phyloP scores from a whole-genome alignment of 2,888 invertebrate genomes.

The Teleogryllus oceanicus region DNA sequence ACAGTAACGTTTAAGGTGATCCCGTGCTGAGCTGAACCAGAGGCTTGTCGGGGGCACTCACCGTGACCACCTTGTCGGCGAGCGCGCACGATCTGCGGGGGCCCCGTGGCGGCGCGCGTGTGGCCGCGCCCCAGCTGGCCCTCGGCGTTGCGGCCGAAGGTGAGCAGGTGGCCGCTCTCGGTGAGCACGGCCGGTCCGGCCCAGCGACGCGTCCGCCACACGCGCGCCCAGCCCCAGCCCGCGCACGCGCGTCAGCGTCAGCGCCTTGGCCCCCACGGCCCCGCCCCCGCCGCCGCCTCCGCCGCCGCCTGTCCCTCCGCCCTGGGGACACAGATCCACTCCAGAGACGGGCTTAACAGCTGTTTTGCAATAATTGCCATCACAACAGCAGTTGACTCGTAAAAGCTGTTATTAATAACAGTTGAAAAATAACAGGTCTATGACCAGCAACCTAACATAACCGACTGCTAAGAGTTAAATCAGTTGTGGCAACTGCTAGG shows the following conservation, averaged over 20 bases:
- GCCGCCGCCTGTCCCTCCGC: conserved; percentile 43
- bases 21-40: no score
- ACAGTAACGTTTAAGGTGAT: no score
- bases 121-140: conserved; percentile 60
- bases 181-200: conserved; percentile 62
- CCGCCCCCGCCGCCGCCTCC: conserved; percentile 52
- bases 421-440: no score
- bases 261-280: conserved; percentile 49
- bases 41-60: conserved; percentile 34
- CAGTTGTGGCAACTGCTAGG: no score
- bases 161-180: conserved; percentile 59
- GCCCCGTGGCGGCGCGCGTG: conserved; percentile 44
- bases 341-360: no score
- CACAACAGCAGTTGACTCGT: no score
- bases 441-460: no score
- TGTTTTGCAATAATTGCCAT: no score
- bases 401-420: no score
- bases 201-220: conserved; percentile 58
- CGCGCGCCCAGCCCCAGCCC: conserved; percentile 54
- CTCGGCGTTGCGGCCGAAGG: conserved; percentile 62
- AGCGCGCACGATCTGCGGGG: conserved; percentile 50
- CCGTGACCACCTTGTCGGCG: conserved; percentile 45
- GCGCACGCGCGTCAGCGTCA: conserved; percentile 46
- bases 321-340: neutral
- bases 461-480: no score